Conservation (phyloP, 1,140 invertebrate genomes). For the Diorhabda sublineata region DNA sequence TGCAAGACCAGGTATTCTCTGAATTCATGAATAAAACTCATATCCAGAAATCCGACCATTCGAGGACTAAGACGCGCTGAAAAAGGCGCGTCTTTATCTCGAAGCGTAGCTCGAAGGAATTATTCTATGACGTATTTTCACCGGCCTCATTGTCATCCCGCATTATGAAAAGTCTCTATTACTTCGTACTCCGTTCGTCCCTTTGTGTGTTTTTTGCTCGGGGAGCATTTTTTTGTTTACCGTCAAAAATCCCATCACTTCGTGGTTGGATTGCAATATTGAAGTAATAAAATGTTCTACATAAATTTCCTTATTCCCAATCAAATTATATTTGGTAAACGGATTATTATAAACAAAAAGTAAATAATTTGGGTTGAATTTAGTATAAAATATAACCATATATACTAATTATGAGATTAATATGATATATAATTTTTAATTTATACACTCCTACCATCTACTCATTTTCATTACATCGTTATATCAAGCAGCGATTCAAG, state of each 20-base stretch:
- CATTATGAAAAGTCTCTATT: conserved; percentile 31
- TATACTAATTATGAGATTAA: too few species aligned
- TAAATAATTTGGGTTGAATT: too few species aligned
- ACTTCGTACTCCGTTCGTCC: conserved; percentile 19
- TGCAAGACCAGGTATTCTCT: conserved; percentile 36
- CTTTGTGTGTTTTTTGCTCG: conserved; percentile 28
- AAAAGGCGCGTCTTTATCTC: conserved; percentile 21
- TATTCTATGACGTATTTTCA: conserved; percentile 25
- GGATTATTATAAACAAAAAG: too few species aligned
- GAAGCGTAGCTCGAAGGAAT: conserved; percentile 18
- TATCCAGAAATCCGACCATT: conserved; percentile 27
- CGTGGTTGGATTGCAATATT: neutral
- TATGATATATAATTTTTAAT: too few species aligned
- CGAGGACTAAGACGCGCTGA: conserved; percentile 22
- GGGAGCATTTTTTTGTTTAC: conserved; percentile 21
- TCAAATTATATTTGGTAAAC: too few species aligned
- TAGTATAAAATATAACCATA: too few species aligned
- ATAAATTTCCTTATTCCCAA: neutral
- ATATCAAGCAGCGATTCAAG: too few species aligned
- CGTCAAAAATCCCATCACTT: neutral
- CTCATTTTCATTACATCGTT: too few species aligned
- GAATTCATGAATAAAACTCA: conserved; percentile 40
- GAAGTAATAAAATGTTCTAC: neutral
- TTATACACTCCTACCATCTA: too few species aligned
- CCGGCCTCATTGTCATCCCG: conserved; percentile 23